Conservation (phyloP, 2,113 vertebrate genomes). For the Centropus unirufus region DNA sequence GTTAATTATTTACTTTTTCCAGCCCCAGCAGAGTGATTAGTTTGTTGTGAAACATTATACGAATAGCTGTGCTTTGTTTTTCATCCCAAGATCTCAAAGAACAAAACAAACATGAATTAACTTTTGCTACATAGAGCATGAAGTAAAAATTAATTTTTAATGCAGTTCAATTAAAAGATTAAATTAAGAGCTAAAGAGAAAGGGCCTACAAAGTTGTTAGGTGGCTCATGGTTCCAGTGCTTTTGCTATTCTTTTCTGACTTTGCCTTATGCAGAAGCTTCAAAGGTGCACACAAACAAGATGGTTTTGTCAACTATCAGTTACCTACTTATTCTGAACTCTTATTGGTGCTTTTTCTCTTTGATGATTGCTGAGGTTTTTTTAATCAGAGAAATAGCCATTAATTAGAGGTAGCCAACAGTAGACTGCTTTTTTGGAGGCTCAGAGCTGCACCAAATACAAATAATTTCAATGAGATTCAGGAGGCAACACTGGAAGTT, state of each 20-base stretch:
- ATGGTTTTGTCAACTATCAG: background rate
- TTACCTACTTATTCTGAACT: background rate
- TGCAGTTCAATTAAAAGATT: conserved; percentile 3
- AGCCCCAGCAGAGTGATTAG: background rate
- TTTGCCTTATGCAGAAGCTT: background rate
- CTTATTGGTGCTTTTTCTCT: background rate
- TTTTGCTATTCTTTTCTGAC: background rate
- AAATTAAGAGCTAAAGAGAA: conserved; percentile 3
- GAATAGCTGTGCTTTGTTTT: background rate
- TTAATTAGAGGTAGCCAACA: background rate
- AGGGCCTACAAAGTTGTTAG: background rate
- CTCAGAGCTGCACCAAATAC: background rate
- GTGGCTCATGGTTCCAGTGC: background rate
- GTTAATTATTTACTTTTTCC: conserved; percentile 57
- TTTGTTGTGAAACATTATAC: conserved; percentile 38
- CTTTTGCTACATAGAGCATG: background rate
- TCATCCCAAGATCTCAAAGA: background rate
- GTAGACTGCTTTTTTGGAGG: background rate
- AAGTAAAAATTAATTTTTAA: conserved; percentile 53
- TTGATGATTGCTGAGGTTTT: background rate
- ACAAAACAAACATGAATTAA: conserved; percentile 27
- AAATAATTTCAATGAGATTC: background rate
- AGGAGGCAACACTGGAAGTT: background rate
- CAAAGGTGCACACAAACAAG: background rate
- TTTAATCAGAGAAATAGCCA: background rate